A percentile compares a stretch with the other conserved stretches of the same genome.
Conservation (phyloP, 2,113 vertebrate genomes). For the Vimba vimba region DNA sequence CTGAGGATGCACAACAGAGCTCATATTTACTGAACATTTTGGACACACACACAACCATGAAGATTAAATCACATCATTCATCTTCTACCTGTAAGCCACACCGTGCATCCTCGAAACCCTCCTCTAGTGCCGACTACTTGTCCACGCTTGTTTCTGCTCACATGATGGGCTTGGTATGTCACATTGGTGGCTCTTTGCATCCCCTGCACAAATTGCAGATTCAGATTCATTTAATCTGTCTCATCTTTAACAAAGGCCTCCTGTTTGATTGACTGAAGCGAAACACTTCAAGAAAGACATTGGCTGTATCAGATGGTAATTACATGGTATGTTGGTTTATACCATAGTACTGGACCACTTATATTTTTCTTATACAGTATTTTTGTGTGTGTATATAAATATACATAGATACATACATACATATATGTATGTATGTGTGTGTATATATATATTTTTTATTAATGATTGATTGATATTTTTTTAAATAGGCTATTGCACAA, state of each 20-base stretch:
- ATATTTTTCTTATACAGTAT: no score
- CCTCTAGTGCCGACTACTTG: slow-evolving; percentile 96
- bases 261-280: neutral
- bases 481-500: neutral
- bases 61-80: neutral
- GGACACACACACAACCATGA: neutral
- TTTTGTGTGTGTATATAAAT: no score
- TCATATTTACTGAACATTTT: neutral
- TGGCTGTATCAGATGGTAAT: no score
- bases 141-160: slow-evolving; percentile 96
- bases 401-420: no score
- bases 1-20: slow-evolving; percentile 66
- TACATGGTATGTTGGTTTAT: no score
- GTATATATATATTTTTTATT: neutral
- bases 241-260: neutral
- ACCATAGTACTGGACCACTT: no score
- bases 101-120: slow-evolving; percentile 96
- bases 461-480: neutral
- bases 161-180: slow-evolving; percentile 97
- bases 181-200: slow-evolving; percentile 98
- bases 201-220: slow-evolving; percentile 76
- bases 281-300: neutral
- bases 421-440: no score
- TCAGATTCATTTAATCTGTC: neutral
- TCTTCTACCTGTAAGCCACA: slow-evolving; percentile 92